Evolutionary conservation across 2,888 invertebrate genomes (phyloP), one percentile per base, ranked within the genome.

Genomic region (Anthrax anthrax): DNA sequence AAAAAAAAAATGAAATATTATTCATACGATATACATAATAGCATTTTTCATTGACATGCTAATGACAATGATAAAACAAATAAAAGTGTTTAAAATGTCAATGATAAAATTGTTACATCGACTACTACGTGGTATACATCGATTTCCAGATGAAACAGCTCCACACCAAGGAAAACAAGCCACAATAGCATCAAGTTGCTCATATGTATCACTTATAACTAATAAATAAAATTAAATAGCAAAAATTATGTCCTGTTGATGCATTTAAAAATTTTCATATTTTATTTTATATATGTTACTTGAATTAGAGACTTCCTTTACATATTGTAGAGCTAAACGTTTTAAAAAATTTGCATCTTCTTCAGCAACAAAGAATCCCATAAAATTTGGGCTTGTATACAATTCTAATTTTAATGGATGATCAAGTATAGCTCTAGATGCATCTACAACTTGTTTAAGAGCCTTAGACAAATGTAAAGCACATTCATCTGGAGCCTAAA

Each of bases 321-420:
- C 83, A 71, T 84, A 88, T 60, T 84, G 80, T 55, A 81, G 72
- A 3, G 88, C 84, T 54, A 90, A 73, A 54, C 80, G 75, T 62
- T 84, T 84, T 47, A 91, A 70, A 63, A 84, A 81, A 54, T 84
- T 82, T 0, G 86, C 85, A 69, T 85, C 83, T 52, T 82, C 77
- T 55, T 89, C 85, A 14, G 81, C 81, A 3, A 91, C 80, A 69
- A 91, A 91, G 42, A 90, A 76, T 0, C 91, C 92, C 81, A 92
- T 88, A 63, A 90, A 92, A 66, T 89, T 90, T 17, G 81, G 81
- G 27, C 89, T 89, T 42, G 84, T 78, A 59, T 90, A 90, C 1
- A 83, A 79, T 63, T 91, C 90, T 43, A 91, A 67, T 57, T 78
- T 78, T 6, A 85, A 67, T 1, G 79, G 76, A 48, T 76, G 75